These are phyloP conservation scores for Eucidaris tribuloides DNA, from an alignment of 35 echinoderm and acorn worm species.

Conservation along the genomic window DNA sequence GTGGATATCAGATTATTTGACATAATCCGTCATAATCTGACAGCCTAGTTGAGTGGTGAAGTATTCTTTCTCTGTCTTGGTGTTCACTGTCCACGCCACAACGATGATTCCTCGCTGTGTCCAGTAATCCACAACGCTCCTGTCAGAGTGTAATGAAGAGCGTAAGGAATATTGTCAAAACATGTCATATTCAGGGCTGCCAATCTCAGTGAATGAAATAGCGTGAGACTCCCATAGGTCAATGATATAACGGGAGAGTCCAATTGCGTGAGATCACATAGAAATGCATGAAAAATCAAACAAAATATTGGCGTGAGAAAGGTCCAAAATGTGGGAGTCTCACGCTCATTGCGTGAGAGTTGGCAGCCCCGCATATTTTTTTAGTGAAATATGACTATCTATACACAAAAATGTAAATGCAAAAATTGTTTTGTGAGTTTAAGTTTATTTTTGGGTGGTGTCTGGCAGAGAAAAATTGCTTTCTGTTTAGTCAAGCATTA, in stretches of 20 bases:
- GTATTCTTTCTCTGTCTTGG: conserved; percentile 39
- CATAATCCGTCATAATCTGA: conserved; percentile 28
- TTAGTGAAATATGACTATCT: no score
- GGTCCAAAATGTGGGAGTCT: background rate
- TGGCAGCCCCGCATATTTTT: no score
- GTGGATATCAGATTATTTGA: no score
- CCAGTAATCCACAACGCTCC: conserved; percentile 64
- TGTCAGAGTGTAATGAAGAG: background rate
- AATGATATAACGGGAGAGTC: no score
- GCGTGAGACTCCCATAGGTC: no score
- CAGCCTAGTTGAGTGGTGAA: conserved; percentile 1
- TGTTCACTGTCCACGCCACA: conserved; percentile 79
- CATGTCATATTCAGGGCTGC: background rate
- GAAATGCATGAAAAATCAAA: background rate
- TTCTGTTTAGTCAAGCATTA: no score
- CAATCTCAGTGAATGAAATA: background rate
- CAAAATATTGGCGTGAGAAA: background rate
- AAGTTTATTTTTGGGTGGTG: no score
- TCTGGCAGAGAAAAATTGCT: no score
- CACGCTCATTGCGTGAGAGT: no score
- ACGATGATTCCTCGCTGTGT: conserved; percentile 35
- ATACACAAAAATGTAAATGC: no score
- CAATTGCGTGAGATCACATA: no score
- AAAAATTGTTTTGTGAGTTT: no score
- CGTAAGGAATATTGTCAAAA: background rate